Percentiles rank a stretch among this genome's conserved stretches.
Conservation (phyloP, 2,113 vertebrate species). For the Nibea coibor region DNA sequence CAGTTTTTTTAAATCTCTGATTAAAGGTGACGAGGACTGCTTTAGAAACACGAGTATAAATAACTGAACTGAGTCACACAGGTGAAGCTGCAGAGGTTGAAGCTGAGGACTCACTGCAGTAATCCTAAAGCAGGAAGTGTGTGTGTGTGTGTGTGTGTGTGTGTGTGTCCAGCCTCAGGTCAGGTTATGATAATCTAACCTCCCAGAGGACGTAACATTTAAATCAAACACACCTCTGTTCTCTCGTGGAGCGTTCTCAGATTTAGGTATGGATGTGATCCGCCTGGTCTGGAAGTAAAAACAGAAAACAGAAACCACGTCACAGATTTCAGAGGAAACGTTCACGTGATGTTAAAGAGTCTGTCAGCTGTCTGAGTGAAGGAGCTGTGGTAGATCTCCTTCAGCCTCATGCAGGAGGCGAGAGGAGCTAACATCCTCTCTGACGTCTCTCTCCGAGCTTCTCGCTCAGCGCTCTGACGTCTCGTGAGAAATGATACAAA, state of each 20-base stretch:
- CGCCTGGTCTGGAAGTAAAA: slow-evolving; percentile 85
- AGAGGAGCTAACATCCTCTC: too few relatives aligned
- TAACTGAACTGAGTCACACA: background rate
- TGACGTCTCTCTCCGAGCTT: too few relatives aligned
- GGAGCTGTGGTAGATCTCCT: too few relatives aligned
- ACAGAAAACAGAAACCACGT: background rate
- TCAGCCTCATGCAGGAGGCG: too few relatives aligned
- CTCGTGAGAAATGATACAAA: too few relatives aligned
- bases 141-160: background rate
- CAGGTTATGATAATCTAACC: background rate
- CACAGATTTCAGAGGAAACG: background rate
- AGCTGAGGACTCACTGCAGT: background rate
- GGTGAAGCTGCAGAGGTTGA: background rate
- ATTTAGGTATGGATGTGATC: slow-evolving; percentile 86
- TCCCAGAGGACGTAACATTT: background rate
- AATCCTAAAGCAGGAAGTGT: background rate
- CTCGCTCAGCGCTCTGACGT: too few relatives aligned
- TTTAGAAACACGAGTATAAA: too few relatives aligned
- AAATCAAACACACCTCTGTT: slow-evolving; percentile 89
- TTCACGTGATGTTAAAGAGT: background rate
- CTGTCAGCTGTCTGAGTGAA: too few relatives aligned
- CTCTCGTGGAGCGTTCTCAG: slow-evolving; percentile 89
- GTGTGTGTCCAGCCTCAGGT: background rate
- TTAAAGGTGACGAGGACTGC: too few relatives aligned
- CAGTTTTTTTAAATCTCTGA: too few relatives aligned